These are phyloP conservation scores for Dichetophora obliterata DNA, from an alignment of 2,888 invertebrate genomes.

Conservation along the genomic window DNA sequence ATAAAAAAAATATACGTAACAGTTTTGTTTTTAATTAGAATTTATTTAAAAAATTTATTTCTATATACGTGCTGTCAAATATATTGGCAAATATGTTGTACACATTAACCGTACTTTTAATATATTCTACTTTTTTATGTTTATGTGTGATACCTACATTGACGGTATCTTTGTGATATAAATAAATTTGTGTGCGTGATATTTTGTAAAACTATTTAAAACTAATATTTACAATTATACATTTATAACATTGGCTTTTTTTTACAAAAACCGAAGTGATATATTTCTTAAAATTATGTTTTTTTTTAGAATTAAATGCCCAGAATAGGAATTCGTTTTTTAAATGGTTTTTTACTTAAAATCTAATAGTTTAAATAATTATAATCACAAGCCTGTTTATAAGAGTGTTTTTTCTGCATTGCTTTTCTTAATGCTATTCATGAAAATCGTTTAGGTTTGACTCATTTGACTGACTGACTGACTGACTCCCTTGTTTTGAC, in stretches of 20 bases:
- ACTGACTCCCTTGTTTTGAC: too few relatives aligned
- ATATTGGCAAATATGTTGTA: too few relatives aligned
- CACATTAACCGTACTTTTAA: too few relatives aligned
- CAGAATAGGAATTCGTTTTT: not conserved
- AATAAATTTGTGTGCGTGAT: too few relatives aligned
- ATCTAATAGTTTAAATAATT: constrained; percentile 36
- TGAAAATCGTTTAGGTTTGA: not conserved
- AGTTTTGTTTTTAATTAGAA: too few relatives aligned
- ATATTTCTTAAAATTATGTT: not conserved
- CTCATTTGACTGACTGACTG: too few relatives aligned
- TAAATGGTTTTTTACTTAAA: not conserved
- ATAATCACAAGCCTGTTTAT: constrained; percentile 54
- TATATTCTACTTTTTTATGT: too few relatives aligned
- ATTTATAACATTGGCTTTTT: not conserved
- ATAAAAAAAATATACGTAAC: too few relatives aligned
- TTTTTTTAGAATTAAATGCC: not conserved
- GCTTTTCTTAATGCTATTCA: not conserved
- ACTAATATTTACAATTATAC: not conserved
- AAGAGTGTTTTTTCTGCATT: not conserved
- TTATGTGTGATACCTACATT: too few relatives aligned
- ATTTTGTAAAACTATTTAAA: not conserved
- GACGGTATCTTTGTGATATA: too few relatives aligned
- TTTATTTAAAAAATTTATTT: too few relatives aligned
- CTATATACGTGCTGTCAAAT: too few relatives aligned
- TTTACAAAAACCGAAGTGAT: not conserved